Evolutionary conservation across 2,113 vertebrate species (phyloP).

Genomic region (Pao palembangensis): DNA sequence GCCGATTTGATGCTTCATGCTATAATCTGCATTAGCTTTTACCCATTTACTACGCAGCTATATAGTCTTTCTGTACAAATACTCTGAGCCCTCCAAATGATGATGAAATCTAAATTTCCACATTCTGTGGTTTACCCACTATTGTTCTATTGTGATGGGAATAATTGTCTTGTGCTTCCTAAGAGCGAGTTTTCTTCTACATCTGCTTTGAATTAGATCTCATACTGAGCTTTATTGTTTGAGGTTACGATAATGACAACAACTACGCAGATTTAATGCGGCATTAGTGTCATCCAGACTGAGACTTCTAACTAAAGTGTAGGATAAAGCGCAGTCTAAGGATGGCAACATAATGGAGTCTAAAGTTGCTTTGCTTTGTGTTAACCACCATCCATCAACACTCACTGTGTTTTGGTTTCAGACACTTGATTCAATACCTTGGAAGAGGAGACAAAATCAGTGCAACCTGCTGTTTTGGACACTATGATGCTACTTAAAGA

Average conservation of each 20-base stretch:
- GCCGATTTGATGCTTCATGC: conserved; percentile 55
- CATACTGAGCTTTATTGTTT: conserved; percentile 32
- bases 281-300: conserved; percentile 32
- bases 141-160: conserved; percentile 5
- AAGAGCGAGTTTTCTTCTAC: conserved; percentile 28
- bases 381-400: conserved; percentile 64
- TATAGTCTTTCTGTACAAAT: conserved; percentile 23
- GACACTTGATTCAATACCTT: conserved; percentile 59
- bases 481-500: conserved; percentile 62
- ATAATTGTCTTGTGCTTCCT: conserved; percentile 22
- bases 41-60: conserved; percentile 51
- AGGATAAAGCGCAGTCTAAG: conserved; percentile 11
- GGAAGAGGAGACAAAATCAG: conserved; percentile 31
- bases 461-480: conserved; percentile 59
- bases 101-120: conserved; percentile 29
- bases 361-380: conserved; percentile 23
- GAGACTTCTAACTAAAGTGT: conserved; percentile 2
- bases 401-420: conserved; percentile 51
- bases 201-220: conserved; percentile 30
- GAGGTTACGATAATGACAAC: not conserved
- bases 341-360: conserved; percentile 40
- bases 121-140: conserved; percentile 28
- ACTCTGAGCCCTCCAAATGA: conserved; percentile 53
- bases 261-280: conserved; percentile 45
- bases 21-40: conserved; percentile 61